Evolutionary conservation across 2,888 invertebrate genomes (phyloP), one percentile per base, ranked within the genome.

Genomic region (Caenorhabditis panamensis): DNA sequence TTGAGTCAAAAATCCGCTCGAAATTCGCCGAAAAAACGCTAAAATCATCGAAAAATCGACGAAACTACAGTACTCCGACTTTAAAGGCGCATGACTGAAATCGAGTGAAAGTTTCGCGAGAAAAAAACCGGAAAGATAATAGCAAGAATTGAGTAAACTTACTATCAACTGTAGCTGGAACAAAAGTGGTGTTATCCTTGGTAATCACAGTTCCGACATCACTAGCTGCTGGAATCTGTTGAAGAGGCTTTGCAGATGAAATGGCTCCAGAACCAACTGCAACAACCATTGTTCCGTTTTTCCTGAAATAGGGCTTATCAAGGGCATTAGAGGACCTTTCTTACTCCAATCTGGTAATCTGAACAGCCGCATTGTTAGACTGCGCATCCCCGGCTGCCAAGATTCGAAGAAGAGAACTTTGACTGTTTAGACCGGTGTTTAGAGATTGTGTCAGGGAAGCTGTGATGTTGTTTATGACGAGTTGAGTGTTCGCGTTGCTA

Each of bases 391-490:
- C 11, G 2, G 31, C 78, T 1, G 63, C 68, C 1, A 78, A 28
- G 28, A 64, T 51, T 13, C 54, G 58, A 22, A 63, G 20, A 24
- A 64, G 44, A 26, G 41, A 18, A 36, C 22, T 24, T 16, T 13
- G 24, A 22, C 1, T 16, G 51, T 80, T 80, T 31, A 80, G 36
- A 3, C 75, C 69, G 18, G 64, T 6, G 4, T 79, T 61, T 26
- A 79, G 28, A 26, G 71, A 36, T n/a, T 16, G 9, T 2, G 37
- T 24, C 5, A 80, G 47, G n/a, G 58, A 18, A 6, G 8, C 9
- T 0, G 63, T 24, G 13, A 73, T 64, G 22, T 66, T 56, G 13
- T 22, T 11, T 0, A 67, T 56, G n/a, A 54, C 41, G 0, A 20
- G 6, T 2, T 18, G 20, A 6, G 62, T 67, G 31, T 13, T 28